Percentiles rank a stretch among this genome's conserved stretches.
These are phyloP conservation scores for Sebastes iracundus DNA, from an alignment of 2,797 vertebrate genomes.

Conservation along the genomic window DNA sequence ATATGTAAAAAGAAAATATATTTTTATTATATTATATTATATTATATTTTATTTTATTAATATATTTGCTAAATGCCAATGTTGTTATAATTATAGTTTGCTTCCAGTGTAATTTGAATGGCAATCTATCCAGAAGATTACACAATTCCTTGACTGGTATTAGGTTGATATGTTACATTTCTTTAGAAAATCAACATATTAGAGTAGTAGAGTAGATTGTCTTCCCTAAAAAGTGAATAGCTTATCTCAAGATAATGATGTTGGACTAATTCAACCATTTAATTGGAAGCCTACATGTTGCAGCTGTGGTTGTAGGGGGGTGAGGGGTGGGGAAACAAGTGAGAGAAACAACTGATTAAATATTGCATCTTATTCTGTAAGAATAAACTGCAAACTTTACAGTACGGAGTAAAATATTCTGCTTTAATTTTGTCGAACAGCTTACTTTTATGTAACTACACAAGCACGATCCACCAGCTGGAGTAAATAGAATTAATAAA, in stretches of 20 bases:
- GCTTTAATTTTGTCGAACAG: background rate
- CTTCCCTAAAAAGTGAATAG: constrained; percentile 40
- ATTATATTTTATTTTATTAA: too few species aligned
- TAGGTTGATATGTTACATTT: background rate
- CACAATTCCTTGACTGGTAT: background rate
- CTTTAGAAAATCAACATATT: background rate
- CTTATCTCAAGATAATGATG: constrained; percentile 56
- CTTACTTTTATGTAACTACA: background rate
- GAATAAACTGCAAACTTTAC: constrained; percentile 18
- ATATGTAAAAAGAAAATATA: background rate
- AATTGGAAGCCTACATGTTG: constrained; percentile 57
- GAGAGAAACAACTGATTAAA: constrained; percentile 26
- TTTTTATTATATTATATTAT: too few species aligned
- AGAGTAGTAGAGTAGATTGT: background rate
- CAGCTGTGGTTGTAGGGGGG: constrained; percentile 4
- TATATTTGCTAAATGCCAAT: constrained; percentile 38
- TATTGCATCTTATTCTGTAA: constrained; percentile 18
- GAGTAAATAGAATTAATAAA: background rate
- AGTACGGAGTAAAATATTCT: background rate
- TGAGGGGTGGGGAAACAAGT: background rate
- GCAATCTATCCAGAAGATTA: constrained; percentile 25
- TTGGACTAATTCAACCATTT: constrained; percentile 67
- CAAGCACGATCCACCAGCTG: background rate
- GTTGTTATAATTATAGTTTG: constrained; percentile 34
- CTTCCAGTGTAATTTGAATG: constrained; percentile 30